phyloP scores from a whole-genome alignment of 1,140 invertebrate genomes.

The Aphelenchoides besseyi region DNA sequence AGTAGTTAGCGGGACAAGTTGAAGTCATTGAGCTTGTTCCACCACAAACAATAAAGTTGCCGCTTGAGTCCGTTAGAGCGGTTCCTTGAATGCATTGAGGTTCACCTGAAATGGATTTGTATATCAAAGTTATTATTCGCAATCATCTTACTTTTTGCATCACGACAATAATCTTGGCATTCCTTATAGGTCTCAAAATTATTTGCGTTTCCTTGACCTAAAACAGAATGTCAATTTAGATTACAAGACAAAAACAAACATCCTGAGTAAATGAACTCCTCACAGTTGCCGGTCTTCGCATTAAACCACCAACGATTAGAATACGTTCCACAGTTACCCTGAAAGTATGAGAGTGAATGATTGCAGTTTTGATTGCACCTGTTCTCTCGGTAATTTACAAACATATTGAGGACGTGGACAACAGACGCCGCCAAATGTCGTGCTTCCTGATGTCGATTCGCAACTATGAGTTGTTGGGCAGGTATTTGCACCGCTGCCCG shows the following conservation, averaged over 20 bases:
- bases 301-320: conserved; percentile 62
- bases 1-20: conserved; percentile 62
- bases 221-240: too few species aligned
- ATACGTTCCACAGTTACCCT: conserved; percentile 61
- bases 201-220: too few species aligned
- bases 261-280: conserved; percentile 62
- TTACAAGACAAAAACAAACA: too few species aligned
- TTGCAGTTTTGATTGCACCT: conserved; percentile 34
- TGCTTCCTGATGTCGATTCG: conserved; percentile 57
- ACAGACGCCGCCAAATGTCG: conserved; percentile 60
- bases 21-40: conserved; percentile 54
- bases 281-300: conserved; percentile 62
- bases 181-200: conserved; percentile 61
- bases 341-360: conserved; percentile 15
- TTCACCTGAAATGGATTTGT: conserved; percentile 38
- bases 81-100: conserved; percentile 61
- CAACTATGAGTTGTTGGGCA: conserved; percentile 60
- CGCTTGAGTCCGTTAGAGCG: conserved; percentile 60
- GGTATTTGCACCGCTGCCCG: conserved; percentile 55
- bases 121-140: background rate
- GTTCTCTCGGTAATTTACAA: conserved; percentile 59
- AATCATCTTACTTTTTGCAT: conserved; percentile 49
- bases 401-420: conserved; percentile 61
- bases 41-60: conserved; percentile 62
- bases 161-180: conserved; percentile 61